Percentiles rank a stretch among this genome's conserved stretches.
Conservation (phyloP, 2,888 invertebrate species). For the Incurvaria masculella region DNA sequence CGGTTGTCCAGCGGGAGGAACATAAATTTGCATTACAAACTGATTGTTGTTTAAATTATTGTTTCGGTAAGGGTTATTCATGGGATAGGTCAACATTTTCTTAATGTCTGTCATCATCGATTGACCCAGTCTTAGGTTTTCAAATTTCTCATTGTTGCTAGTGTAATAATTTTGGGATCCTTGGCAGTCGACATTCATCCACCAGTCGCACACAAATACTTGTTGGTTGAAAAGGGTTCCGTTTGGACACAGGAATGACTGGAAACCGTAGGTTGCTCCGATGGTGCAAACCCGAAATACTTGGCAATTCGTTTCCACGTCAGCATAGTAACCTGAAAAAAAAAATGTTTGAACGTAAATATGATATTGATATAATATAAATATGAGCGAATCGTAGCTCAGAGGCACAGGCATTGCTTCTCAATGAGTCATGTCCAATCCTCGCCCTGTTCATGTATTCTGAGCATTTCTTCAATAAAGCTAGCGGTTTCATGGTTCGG, state of each 20-base stretch:
- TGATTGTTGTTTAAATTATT: constrained; percentile 29
- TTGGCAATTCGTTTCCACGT: constrained; percentile 62
- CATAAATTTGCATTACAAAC: constrained; percentile 42
- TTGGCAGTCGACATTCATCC: constrained; percentile 63
- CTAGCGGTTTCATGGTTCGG: too few relatives aligned
- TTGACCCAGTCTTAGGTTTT: constrained; percentile 45
- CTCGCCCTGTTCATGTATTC: too few relatives aligned
- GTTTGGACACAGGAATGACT: constrained; percentile 65
- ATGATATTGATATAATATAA: too few relatives aligned
- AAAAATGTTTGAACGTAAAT: too few relatives aligned
- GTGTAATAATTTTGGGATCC: constrained; percentile 38
- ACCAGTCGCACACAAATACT: constrained; percentile 65
- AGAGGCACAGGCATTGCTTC: too few relatives aligned
- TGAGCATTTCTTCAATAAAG: too few relatives aligned
- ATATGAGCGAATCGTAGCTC: too few relatives aligned
- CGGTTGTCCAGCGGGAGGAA: constrained; percentile 37
- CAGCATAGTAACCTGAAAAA: constrained; percentile 63
- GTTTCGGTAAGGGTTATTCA: constrained; percentile 41
- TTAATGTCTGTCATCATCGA: constrained; percentile 57
- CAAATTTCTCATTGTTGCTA: constrained; percentile 41
- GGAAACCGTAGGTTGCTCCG: constrained; percentile 51
- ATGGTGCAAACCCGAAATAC: constrained; percentile 63
- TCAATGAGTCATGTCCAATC: too few relatives aligned
- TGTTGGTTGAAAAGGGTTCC: constrained; percentile 67
- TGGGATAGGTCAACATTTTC: constrained; percentile 54